phyloP scores from a whole-genome alignment of 1,140 invertebrate species.

The Uloborus diversus region DNA sequence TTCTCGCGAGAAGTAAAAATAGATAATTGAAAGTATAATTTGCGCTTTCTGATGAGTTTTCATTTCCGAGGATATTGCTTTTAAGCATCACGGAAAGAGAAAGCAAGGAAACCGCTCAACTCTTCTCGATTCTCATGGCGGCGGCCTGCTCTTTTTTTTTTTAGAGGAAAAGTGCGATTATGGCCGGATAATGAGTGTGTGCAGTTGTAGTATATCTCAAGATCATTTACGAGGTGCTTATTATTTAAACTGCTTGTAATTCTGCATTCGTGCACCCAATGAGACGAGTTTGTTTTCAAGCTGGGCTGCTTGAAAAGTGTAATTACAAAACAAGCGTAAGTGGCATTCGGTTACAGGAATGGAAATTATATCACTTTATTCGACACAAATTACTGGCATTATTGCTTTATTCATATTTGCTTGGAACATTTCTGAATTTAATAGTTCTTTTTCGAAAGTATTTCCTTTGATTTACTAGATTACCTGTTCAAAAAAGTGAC shows the following conservation, averaged over 20 bases:
- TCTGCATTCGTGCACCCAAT: constrained; percentile 17
- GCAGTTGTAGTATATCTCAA: constrained; percentile 2
- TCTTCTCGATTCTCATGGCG: constrained; percentile 30
- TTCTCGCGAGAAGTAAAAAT: constrained; percentile 46
- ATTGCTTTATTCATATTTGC: no score
- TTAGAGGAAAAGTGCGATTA: constrained; percentile 17
- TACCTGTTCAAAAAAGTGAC: no score
- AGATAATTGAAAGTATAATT: constrained; percentile 56
- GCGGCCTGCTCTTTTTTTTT: background rate
- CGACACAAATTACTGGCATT: no score
- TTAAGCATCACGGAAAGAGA: constrained; percentile 8
- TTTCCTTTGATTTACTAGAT: no score
- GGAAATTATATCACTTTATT: no score
- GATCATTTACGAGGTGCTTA: constrained; percentile 45
- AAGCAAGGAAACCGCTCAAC: constrained; percentile 17
- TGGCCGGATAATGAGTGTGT: constrained; percentile 39
- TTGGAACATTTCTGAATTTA: no score
- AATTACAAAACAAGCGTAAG: constrained; percentile 39
- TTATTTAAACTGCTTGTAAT: constrained; percentile 54
- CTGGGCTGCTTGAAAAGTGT: constrained; percentile 26
- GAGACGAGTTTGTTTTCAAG: constrained; percentile 35
- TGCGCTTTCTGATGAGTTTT: constrained; percentile 55
- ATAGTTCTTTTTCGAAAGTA: no score
- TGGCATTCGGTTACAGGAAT: background rate
- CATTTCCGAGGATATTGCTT: constrained; percentile 48